Evolutionary conservation across 2,888 invertebrate species (phyloP), one percentile per base, ranked within the genome.

Genomic region (Brachypalpus laphriformis): DNA sequence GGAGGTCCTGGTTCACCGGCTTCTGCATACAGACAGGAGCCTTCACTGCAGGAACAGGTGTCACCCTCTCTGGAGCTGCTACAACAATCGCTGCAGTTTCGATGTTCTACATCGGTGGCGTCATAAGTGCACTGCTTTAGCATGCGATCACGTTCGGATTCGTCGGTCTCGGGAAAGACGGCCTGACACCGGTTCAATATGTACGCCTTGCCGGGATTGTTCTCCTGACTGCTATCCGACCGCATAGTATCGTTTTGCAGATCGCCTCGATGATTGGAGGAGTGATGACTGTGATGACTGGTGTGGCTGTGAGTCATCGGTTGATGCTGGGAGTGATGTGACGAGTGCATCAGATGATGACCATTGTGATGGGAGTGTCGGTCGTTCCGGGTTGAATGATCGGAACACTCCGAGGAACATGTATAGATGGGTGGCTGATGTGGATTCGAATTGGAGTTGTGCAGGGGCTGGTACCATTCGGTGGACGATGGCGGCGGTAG

Each of bases 31-130:
- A 94, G 90, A 87, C 94, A 94, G 56, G 94, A 94, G 16, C 94
- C 94, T 88, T 94, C 94, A 89, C 94, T 94, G 90, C 94, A 94
- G 31, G 94, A 94, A 89, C 94, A 94, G 65, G 94, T 94, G 88
- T 94, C 94, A 51, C 93, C 93, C 61, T 92, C 93, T 89, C 89
- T 93, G 87, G 92, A 93, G 91, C 89, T 93, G 91, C 90, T 91
- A 86, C 92, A 92, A 65, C 93, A 93, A 87, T 93, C 93, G 74
- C 91, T 92, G 88, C 93, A 93, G 74, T 91, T 91, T 25, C 89
- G 87, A 34, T 88, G 89, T 63, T 89, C 89, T 16, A 82, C 87
- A 51, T 85, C 80, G 56, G 88, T 87, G 54, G 88, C 88, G 40
- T 89, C 89, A 63, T 89, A 89, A 20, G 88, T 87, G 70, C 88